Evolutionary conservation across 2,113 vertebrate genomes (phyloP), one percentile per base, ranked within the genome.

Genomic region (Anser cygnoides): DNA sequence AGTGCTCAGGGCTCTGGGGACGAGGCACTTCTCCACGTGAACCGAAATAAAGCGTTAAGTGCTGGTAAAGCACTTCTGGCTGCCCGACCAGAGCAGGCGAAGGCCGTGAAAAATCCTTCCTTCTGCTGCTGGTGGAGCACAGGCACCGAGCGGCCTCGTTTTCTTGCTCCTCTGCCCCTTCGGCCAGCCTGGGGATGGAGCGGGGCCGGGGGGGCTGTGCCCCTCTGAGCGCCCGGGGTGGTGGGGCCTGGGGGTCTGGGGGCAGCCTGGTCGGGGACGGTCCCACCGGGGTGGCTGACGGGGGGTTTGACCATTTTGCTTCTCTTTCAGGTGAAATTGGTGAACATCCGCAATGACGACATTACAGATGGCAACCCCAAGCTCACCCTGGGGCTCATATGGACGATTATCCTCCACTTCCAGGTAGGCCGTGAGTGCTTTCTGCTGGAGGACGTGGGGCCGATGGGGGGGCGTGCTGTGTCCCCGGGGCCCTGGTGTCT

Each of bases 391-490:
- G 99, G 99, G 58, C 98, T 99, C 94, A 99, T 99, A 96, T 99
- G 99, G 99, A 99, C 99, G 63, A 99, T 99, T 97, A 99, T 99
- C 97, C 98, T 99, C 59, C 99, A 99, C 97, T 99, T 99, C 98
- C 99, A 99, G 99, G 99, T 99, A 98, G 92, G 97, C 46, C 14
- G 43, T 2, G 13, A 54, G 37, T 25, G 59, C 35, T 82, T 14
- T 35, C 28, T 17, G 17, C 31, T 0, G 6, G 6, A 7, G 62
- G 85, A 13, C 0, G 1, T 0, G 3, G 71, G 44, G 49, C 0
- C 0, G 73, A 1, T 0, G 2, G 22, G 2, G 52, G 76, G 33
- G 29, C 1, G 0, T 0, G 2, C 20, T 11, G 58, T 57, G 31
- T 57, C 46, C 39, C 28, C 1, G 4, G 73, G 73, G 35, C 2